These are phyloP conservation scores for Chelonia mydas DNA, from an alignment of 2,797 vertebrate species.

Conservation along the genomic window DNA sequence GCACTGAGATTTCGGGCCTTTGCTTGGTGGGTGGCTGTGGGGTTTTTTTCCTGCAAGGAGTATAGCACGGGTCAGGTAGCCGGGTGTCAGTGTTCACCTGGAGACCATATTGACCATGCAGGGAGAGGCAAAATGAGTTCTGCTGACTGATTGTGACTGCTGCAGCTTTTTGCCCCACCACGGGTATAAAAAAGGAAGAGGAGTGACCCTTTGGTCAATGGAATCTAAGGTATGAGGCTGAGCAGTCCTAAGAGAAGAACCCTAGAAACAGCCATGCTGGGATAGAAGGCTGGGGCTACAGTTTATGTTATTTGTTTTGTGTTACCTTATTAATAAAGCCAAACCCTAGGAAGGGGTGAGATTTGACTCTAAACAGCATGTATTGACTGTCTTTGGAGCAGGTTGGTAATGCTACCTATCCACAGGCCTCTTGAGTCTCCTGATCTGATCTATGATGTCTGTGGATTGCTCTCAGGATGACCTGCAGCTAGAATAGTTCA, in stretches of 20 bases:
- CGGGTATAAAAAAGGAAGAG: neutral
- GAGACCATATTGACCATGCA: neutral
- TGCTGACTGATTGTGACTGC: neutral
- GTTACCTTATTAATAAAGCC: neutral
- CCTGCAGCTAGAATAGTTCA: neutral
- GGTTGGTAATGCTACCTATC: neutral
- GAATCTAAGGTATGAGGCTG: neutral
- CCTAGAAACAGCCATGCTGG: neutral
- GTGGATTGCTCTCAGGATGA: neutral
- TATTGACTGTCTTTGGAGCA: neutral
- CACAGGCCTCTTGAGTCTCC: neutral
- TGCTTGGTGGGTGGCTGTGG: neutral
- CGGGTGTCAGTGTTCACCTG: neutral
- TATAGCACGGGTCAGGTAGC: neutral
- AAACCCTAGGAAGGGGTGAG: neutral
- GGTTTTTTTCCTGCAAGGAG: fast-evolving
- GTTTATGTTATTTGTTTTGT: neutral
- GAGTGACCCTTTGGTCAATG: neutral
- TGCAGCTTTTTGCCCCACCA: neutral
- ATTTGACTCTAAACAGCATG: neutral
- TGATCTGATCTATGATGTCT: neutral
- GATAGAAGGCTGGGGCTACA: neutral
- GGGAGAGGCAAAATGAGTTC: neutral
- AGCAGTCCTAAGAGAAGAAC: neutral
- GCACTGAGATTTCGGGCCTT: neutral